Evolutionary conservation across 2,888 invertebrate genomes (phyloP), one percentile per base, ranked within the genome.

Genomic region (Callosobruchus maculatus): DNA sequence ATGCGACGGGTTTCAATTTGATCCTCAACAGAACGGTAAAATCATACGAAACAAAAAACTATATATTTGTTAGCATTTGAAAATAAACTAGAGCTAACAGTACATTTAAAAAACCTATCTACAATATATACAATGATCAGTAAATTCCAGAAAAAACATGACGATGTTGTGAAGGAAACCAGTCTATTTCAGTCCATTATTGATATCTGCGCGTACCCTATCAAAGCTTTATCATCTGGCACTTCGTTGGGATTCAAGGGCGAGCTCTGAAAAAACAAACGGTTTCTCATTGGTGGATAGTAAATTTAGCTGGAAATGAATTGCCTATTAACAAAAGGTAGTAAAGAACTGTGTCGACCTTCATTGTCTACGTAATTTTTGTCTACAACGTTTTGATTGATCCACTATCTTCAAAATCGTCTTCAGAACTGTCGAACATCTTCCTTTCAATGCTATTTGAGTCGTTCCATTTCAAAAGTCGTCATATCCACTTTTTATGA

Each of bases 161-260:
- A 80, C 71, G 67, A 77, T 75, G 72, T 70, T 73, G 70, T 74
- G 73, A 73, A 74, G 71, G 71, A 75, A 75, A 75, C 79, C 78
- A 81, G 81, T 82, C 80, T 79, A 73, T 82, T 82, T 84, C 84
- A 96, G 90, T 96, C 96, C 80, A 95, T 94, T 86, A 98, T 93
- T 82, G 97, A 97, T 86, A 99, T 94, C 90, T 99, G 98, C 86
- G 99, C 99, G 90, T 94, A 99, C 84, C 99, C 99, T 85, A 98
- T 92, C 80, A 99, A 91, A 70, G 97, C 94, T 85, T 96, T 96
- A 88, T 99, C 98, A 88, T 99, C 98, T 73, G 95, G 93, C 77
- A 94, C 91, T 88, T 96, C 97, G 82, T 93, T 94, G 72, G 91
- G 90, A 78, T 90, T 90, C 81, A 90, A 89, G 77, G 92, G 92